Percentiles rank a stretch among this genome's conserved stretches.
Conservation (phyloP, 2,113 vertebrate genomes). For the Rynchops niger region DNA sequence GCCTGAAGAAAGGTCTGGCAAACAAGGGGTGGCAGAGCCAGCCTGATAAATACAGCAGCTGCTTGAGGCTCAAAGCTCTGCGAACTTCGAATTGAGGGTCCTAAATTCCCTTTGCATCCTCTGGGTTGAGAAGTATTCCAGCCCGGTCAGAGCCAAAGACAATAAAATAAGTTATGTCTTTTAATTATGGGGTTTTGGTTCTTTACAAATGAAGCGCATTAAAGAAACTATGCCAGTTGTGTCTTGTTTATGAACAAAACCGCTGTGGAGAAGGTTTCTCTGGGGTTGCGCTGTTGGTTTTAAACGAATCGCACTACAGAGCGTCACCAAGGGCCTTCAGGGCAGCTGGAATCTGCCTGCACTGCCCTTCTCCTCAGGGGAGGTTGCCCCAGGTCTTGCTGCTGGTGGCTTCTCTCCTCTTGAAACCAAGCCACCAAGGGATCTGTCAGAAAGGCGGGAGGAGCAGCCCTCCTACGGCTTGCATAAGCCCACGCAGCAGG, state of each 20-base stretch:
- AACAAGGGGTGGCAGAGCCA: not conserved
- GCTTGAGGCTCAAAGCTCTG: not conserved
- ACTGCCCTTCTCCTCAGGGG: not conserved
- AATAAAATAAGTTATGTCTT: not conserved
- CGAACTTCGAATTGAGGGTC: not conserved
- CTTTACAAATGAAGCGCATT: not conserved
- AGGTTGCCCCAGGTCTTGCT: not conserved
- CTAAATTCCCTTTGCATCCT: not conserved
- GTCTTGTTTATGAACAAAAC: not conserved
- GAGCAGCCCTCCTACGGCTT: not conserved
- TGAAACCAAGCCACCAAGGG: rapidly evolving
- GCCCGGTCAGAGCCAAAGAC: not conserved
- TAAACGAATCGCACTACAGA: not conserved
- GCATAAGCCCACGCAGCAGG: not conserved
- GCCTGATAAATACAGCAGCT: not conserved
- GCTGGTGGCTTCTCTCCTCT: not conserved
- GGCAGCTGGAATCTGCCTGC: not conserved
- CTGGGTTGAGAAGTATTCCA: not conserved
- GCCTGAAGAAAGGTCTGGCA: not conserved
- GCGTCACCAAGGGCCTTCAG: not conserved
- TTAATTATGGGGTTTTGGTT: not conserved
- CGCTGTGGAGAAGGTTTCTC: not conserved
- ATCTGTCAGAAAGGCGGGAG: not conserved
- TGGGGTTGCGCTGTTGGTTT: not conserved
- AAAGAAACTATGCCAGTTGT: not conserved